These are phyloP conservation scores for Seriola aureovittata DNA, from an alignment of 2,113 vertebrate species.

Conservation along the genomic window DNA sequence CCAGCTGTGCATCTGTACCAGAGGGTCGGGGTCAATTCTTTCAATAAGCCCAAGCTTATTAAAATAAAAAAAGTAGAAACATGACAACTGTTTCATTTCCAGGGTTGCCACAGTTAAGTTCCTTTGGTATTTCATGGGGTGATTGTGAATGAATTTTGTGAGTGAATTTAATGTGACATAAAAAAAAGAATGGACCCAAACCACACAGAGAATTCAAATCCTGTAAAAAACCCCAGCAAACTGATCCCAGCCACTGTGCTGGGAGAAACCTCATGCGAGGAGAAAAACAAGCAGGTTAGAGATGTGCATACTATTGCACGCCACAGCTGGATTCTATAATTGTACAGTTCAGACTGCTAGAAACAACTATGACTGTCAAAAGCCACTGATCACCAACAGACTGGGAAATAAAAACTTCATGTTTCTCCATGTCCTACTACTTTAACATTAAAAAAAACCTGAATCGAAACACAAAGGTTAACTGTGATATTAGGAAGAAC, in stretches of 20 bases:
- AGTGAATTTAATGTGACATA: neutral
- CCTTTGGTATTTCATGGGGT: neutral
- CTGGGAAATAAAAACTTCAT: neutral
- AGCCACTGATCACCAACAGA: slow-evolving; percentile 14
- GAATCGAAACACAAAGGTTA: neutral
- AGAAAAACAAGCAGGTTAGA: slow-evolving; percentile 62
- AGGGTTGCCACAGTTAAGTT: neutral
- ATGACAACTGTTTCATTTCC: neutral
- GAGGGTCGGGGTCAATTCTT: slow-evolving; percentile 47
- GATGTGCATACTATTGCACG: neutral
- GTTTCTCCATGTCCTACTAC: too few species aligned
- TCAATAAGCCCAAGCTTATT: neutral
- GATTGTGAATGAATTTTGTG: neutral
- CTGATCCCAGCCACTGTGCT: slow-evolving; percentile 11
- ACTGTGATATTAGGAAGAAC: neutral
- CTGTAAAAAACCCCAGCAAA: slow-evolving; percentile 27
- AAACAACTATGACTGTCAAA: slow-evolving; percentile 51
- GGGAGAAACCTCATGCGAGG: slow-evolving; percentile 63
- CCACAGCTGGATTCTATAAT: slow-evolving; percentile 24
- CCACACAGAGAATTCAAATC: neutral
- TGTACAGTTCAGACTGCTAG: slow-evolving; percentile 40
- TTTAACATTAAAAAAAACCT: neutral
- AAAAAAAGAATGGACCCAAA: slow-evolving; percentile 51
- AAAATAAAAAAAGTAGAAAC: neutral
- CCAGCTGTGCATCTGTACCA: neutral